phyloP scores from a whole-genome alignment of 1,140 invertebrate genomes.

The Oryctes rhinoceros region DNA sequence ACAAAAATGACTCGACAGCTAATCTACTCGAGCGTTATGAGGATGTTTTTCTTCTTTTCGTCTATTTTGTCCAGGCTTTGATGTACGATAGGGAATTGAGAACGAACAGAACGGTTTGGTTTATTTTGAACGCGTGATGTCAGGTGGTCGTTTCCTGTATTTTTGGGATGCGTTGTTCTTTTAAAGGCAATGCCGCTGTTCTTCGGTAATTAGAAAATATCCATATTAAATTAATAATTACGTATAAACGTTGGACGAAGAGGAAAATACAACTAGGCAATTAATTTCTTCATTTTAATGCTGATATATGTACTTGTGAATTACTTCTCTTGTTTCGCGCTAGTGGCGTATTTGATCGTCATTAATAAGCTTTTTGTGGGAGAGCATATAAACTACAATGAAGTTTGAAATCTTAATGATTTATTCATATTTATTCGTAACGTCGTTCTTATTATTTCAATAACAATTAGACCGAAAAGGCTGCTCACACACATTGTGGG shows the following conservation, averaged over 20 bases:
- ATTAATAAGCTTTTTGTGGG: neutral
- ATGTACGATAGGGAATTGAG: slow-evolving; percentile 23
- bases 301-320: neutral
- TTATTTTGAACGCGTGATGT: slow-evolving; percentile 29
- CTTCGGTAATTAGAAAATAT: neutral
- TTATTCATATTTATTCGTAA: no score
- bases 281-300: slow-evolving; percentile 1
- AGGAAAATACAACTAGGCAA: neutral
- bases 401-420: no score
- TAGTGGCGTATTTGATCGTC: neutral
- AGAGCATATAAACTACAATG: neutral
- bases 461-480: no score
- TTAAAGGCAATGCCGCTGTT: neutral
- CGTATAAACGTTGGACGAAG: neutral
- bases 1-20: slow-evolving; percentile 36
- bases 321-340: neutral
- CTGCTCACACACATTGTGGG: no score
- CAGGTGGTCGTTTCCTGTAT: slow-evolving; percentile 19
- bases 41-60: slow-evolving; percentile 4
- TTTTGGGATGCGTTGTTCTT: neutral
- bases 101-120: neutral
- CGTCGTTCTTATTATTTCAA: no score
- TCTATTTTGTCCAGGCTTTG: slow-evolving; percentile 16
- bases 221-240: neutral
- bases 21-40: slow-evolving; percentile 38